Evolutionary conservation across 2,113 vertebrate species (phyloP), one percentile per base, ranked within the genome.

Genomic region (Telmatochromis sp.): DNA sequence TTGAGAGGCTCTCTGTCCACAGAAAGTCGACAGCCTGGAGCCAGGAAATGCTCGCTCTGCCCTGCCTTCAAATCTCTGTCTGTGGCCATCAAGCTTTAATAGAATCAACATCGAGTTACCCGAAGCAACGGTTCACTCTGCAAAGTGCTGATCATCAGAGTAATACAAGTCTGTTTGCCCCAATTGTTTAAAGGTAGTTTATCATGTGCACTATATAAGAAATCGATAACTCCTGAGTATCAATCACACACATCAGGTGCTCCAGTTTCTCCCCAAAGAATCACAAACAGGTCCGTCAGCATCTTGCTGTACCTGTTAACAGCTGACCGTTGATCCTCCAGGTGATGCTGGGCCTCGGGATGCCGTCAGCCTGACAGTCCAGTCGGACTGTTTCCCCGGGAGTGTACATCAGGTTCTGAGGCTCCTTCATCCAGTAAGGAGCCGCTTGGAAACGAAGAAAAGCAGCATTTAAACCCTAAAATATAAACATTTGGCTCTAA

Each of bases 251-350:
- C 68, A 47, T 10, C 23, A 17, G 23, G 37, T 45, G 37, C 68
- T 17, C 0, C 13, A 73, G 40, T 17, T 68, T 45, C 40, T 45
- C 21, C 40, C 40, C 14, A 17, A 17, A 19, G 23, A 47, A 47
- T 47, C 75, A 28, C 9, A 47, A 47, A 28, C 68, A 21, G 15
- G 7, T 42, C n/a, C 0, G 10, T 42, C 13, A 63, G 40, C 0
- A 23, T 1, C 4, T 86, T 80, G 12, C 2, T n/a, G 91, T 88
- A 98, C 98, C 96, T 86, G 92, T 79, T 17, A 98, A 3, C 0
- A 93, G 85, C 12, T 95, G 87, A 1, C 98, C 98, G 0, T 98
- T 98, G 90, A 98, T 96, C 49, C 95, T 97, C 97, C 98, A 98
- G 65, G 87, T 93, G 89, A 98, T 42, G 5, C 19, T 55, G 0